Base-by-base conservation (phyloP, 1,140 invertebrate genomes). In the Bombyx mori region DNA sequence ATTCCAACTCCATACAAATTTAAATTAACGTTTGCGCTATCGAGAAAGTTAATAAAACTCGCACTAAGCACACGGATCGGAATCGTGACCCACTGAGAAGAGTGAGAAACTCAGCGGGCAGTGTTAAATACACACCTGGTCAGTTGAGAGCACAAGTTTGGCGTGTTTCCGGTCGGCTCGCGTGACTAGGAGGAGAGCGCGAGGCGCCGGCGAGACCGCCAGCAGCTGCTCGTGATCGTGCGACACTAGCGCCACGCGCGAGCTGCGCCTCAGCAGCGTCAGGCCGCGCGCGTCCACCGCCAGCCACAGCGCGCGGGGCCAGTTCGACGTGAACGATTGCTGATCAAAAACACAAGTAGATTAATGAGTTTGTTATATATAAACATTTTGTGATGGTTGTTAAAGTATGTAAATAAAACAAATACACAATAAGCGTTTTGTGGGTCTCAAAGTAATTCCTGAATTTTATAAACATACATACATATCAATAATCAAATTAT, bases 321-420 rank as follows among this genome's bases (percentile, higher is more conserved):
- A 98, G 78, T 97, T 97, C 8, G 96, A 97, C 2, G 97, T 98
- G 77, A 98, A 98, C 12, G 96, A 97, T 94, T 98, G 97, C 93
- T 95, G 82, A 0, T 44, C 9, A 50, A 0, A 10, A 6, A 42
- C n/a, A 42, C 51, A n/a, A 8, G 26, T 35, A 35, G 12, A 18
- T 18, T 18, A 18, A 18, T 18, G 12, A 18, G 12, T 18, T 18
- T 18, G 12, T 18, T 18, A 18, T 18, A 18, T 18, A 18, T 18
- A 18, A 18, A 18, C 12, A 18, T 18, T 18, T 18, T 18, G 12
- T 18, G 12, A 18, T 18, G 12, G 12, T 18, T 18, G 12, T 18
- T 18, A 18, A 18, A 18, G 12, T 18, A 18, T 18, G 12, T 18
- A 18, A 18, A 18, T 18, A 18, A 18, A 18, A 18, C 12, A 18